Percentiles rank a stretch among this genome's conserved stretches.
These are phyloP conservation scores for Mya arenaria DNA, from an alignment of 1,140 invertebrate genomes.

Conservation along the genomic window DNA sequence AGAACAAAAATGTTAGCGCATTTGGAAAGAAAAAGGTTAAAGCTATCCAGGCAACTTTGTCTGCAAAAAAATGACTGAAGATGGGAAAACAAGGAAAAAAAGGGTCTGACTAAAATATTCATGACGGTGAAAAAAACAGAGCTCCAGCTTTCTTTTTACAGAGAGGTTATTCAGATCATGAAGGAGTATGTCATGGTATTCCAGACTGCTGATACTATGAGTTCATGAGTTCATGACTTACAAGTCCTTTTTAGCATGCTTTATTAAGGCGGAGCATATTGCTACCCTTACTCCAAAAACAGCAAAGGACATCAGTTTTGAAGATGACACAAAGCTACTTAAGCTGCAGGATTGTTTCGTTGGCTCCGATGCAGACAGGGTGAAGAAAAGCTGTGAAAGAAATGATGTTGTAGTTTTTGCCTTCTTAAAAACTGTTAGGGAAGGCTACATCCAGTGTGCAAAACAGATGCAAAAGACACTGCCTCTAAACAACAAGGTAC, in stretches of 20 bases:
- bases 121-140: not conserved
- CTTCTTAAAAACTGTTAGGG: not conserved
- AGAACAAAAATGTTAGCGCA: not conserved
- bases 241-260: not conserved
- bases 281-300: slow-evolving; percentile 6
- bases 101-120: not conserved
- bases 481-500: slow-evolving; percentile 29
- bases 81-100: slow-evolving; percentile 18
- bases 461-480: slow-evolving; percentile 32
- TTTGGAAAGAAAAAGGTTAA: not conserved
- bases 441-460: slow-evolving; percentile 32
- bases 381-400: slow-evolving; percentile 3
- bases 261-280: slow-evolving; percentile 18
- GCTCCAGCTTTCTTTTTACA: slow-evolving; percentile 14
- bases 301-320: not conserved
- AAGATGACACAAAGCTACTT: not conserved
- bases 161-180: not conserved
- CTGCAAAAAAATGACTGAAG: slow-evolving; percentile 7
- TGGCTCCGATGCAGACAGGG: not conserved
- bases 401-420: not conserved
- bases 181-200: slow-evolving; percentile 25
- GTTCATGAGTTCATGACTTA: not conserved
- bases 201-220: not conserved
- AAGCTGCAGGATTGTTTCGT: slow-evolving; percentile 1
- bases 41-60: not conserved